Conservation (phyloP, 2,113 vertebrate genomes). For the Corydoras sp. region DNA sequence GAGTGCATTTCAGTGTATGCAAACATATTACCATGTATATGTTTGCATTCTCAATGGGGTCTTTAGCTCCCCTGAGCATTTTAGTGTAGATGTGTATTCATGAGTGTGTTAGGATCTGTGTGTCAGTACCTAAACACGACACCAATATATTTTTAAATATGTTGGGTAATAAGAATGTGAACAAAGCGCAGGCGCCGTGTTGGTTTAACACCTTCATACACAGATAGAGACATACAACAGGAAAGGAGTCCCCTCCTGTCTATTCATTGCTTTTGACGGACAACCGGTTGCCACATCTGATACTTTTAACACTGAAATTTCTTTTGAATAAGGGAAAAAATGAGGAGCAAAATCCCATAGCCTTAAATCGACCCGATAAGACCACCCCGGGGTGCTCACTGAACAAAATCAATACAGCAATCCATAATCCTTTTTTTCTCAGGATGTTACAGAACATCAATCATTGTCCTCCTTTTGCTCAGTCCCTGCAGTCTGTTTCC, state of each 20-base stretch:
- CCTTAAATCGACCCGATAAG: conserved; percentile 34
- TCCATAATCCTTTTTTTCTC: conserved; percentile 45
- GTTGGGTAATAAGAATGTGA: neutral
- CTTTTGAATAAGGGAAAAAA: conserved; percentile 21
- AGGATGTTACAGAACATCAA: conserved; percentile 45
- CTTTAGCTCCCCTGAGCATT: neutral
- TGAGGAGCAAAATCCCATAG: conserved; percentile 31
- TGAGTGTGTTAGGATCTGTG: conserved; percentile 5
- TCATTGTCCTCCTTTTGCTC: conserved; percentile 37
- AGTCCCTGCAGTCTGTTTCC: conserved; percentile 30
- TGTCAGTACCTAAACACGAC: neutral
- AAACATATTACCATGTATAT: conserved; percentile 1
- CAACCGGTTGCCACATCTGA: conserved; percentile 9
- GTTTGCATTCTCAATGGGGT: conserved; percentile 5
- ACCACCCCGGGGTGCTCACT: conserved; percentile 27
- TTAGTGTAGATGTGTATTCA: conserved; percentile 30
- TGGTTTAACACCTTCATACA: neutral
- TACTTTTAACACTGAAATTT: neutral
- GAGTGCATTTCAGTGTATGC: conserved; percentile 7
- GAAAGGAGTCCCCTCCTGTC: neutral
- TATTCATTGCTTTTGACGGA: conserved; percentile 9
- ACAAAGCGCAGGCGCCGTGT: neutral
- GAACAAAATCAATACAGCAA: conserved; percentile 38
- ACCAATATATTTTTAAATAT: neutral
- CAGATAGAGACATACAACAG: neutral